These are phyloP conservation scores for Temnothorax rugatulus DNA, from an alignment of 2,888 invertebrate genomes.

Conservation along the genomic window DNA sequence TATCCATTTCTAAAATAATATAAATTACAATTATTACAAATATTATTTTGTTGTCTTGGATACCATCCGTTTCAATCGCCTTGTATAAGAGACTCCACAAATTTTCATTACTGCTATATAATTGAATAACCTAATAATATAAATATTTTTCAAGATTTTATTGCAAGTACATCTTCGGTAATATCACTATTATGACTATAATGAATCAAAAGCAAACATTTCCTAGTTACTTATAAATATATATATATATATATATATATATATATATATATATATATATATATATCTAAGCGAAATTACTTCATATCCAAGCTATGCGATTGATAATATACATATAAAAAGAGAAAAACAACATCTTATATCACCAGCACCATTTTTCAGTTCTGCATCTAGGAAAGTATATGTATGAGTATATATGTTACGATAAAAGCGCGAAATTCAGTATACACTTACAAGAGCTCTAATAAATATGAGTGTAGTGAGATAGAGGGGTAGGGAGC, in stretches of 20 bases:
- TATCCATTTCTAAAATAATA: constrained; percentile 8
- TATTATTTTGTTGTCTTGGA: constrained; percentile 4
- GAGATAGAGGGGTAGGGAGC: too few species aligned
- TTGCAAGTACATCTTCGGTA: constrained; percentile 47
- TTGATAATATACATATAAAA: background rate
- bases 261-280: too few species aligned
- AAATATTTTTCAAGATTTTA: constrained; percentile 40
- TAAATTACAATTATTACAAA: constrained; percentile 57
- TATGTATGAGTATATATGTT: background rate
- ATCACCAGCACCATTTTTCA: constrained; percentile 26
- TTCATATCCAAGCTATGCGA: background rate
- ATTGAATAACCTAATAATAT: constrained; percentile 45
- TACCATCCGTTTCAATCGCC: background rate
- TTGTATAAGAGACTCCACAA: constrained; percentile 24
- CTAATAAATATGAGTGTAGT: too few species aligned
- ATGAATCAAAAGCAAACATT: constrained; percentile 41
- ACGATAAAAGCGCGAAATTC: too few species aligned
- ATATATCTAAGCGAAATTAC: constrained; percentile 10
- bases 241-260: too few species aligned
- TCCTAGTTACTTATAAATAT: background rate
- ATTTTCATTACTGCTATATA: constrained; percentile 36
- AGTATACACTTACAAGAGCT: too few species aligned
- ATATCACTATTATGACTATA: constrained; percentile 44
- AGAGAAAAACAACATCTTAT: constrained; percentile 5
- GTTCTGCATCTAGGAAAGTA: constrained; percentile 1